Percentiles rank a stretch among this genome's conserved stretches.
Conservation (phyloP, 2,888 invertebrate species). For the Leptinotarsa haldemani region DNA sequence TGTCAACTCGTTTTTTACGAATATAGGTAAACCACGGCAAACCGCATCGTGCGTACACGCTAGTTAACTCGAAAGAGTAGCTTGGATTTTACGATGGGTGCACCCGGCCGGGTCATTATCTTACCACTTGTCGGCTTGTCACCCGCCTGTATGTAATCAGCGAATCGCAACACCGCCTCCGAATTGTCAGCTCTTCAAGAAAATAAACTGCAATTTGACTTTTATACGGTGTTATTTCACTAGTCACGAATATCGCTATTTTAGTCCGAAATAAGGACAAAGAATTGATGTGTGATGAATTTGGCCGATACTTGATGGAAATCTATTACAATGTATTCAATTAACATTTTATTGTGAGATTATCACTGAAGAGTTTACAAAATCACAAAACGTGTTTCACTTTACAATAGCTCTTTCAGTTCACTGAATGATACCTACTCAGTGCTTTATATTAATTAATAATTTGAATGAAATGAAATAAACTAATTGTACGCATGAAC, state of each 20-base stretch:
- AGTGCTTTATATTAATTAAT: too few species aligned
- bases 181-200: slow-evolving; percentile 39
- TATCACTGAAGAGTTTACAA: too few species aligned
- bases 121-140: slow-evolving; percentile 51
- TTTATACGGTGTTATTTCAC: slow-evolving; percentile 37
- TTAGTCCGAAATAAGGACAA: not conserved
- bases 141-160: slow-evolving; percentile 43
- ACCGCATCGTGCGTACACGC: slow-evolving; percentile 20
- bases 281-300: too few species aligned
- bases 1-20: slow-evolving; percentile 14
- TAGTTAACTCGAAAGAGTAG: slow-evolving; percentile 31
- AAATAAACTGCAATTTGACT: slow-evolving; percentile 44
- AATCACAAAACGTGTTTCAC: too few species aligned
- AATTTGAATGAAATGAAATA: too few species aligned
- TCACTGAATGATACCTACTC: too few species aligned
- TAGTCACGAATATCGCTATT: slow-evolving; percentile 27
- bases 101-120: slow-evolving; percentile 49
- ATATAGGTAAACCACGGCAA: slow-evolving; percentile 19
- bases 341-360: too few species aligned
- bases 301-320: too few species aligned
- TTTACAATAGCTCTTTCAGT: too few species aligned
- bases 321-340: too few species aligned
- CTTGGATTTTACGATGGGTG: slow-evolving; percentile 46
- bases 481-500: too few species aligned
- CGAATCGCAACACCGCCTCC: slow-evolving; percentile 45